These are phyloP conservation scores for Oreochromis mossambicus DNA, from an alignment of 2,797 vertebrate genomes.

Conservation along the genomic window DNA sequence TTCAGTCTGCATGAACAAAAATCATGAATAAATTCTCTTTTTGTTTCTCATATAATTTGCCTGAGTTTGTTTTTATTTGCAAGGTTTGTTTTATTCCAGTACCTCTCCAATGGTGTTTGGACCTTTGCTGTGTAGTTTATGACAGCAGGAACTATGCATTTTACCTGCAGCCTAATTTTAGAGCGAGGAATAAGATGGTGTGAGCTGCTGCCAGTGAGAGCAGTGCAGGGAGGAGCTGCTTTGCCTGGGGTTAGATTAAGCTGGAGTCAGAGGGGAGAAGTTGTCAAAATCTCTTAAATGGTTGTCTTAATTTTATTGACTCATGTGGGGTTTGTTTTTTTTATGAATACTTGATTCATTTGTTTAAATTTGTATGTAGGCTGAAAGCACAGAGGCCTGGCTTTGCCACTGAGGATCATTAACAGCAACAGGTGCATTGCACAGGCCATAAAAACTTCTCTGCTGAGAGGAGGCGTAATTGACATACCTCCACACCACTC, in stretches of 20 bases:
- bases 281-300: not conserved
- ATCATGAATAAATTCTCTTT: constrained; percentile 64
- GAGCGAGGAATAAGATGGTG: not conserved
- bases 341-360: not conserved
- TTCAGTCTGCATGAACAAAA: constrained; percentile 56
- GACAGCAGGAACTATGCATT: not conserved
- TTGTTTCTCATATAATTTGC: constrained; percentile 3
- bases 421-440: constrained; percentile 78
- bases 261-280: rapidly evolving
- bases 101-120: not conserved
- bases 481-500: constrained; percentile 45
- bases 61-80: constrained; percentile 21
- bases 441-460: constrained; percentile 56
- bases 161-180: not conserved
- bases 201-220: not conserved
- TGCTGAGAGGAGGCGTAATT: constrained; percentile 41
- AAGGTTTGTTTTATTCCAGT: not conserved
- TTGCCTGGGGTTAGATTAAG: not conserved
- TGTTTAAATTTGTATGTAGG: not conserved
- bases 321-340: not conserved
- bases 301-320: not conserved
- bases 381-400: constrained; percentile 1
- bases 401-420: constrained; percentile 48
- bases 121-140: not conserved
- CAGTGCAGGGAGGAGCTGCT: not conserved